phyloP scores from a whole-genome alignment of 2,888 invertebrate species.

The Sesia apiformis region DNA sequence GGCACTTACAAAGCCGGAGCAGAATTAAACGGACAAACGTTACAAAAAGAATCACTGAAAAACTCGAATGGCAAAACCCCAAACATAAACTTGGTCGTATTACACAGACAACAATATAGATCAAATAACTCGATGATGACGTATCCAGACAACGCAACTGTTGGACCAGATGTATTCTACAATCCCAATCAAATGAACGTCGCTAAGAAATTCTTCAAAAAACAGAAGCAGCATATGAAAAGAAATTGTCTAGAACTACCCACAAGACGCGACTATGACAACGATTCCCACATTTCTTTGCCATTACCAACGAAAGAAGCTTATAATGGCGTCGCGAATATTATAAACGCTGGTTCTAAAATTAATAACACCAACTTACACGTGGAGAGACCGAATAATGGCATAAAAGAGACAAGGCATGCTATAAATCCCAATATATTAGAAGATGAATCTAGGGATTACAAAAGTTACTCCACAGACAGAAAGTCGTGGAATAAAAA shows the following conservation, averaged over 20 bases:
- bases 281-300: conserved; percentile 63
- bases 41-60: conserved; percentile 47
- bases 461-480: conserved; percentile 53
- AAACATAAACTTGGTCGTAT: conserved; percentile 80
- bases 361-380: conserved; percentile 88
- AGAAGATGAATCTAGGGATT: conserved; percentile 76
- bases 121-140: conserved; percentile 80
- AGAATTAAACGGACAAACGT: conserved; percentile 74
- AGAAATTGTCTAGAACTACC: conserved; percentile 82
- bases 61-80: conserved; percentile 69
- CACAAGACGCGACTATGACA: conserved; percentile 73
- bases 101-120: conserved; percentile 83
- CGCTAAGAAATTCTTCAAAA: conserved; percentile 93
- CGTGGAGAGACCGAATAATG: conserved; percentile 74
- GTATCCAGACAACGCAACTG: conserved; percentile 66
- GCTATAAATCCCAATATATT: conserved; percentile 78
- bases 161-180: conserved; percentile 87
- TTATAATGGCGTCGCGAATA: conserved; percentile 72
- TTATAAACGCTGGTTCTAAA: conserved; percentile 82
- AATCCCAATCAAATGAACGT: conserved; percentile 96
- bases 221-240: conserved; percentile 83
- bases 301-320: conserved; percentile 64
- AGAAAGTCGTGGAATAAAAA: conserved; percentile 52
- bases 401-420: conserved; percentile 73
- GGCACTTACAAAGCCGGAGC: conserved; percentile 77